Conservation (phyloP, 2,113 vertebrate species). For the Echinops telfairi region DNA sequence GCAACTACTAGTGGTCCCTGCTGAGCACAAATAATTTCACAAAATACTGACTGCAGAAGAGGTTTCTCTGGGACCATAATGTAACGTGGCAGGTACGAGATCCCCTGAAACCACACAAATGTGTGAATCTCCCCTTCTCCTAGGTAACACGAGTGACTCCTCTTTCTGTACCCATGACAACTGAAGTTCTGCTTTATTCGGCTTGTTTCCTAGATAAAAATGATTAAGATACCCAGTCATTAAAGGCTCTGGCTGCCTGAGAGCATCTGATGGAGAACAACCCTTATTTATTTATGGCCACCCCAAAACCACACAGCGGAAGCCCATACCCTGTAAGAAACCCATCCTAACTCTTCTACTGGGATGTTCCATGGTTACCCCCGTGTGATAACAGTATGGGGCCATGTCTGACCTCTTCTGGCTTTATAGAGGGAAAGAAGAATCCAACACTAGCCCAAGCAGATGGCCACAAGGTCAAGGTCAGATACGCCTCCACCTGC, state of each 20-base stretch:
- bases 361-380: rapidly evolving
- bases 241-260: neutral
- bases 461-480: too few species aligned
- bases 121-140: neutral
- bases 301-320: neutral
- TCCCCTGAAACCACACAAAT: neutral
- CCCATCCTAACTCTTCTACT: rapidly evolving
- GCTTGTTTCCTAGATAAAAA: neutral
- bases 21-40: neutral
- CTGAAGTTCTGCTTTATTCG: neutral
- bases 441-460: too few species aligned
- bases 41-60: neutral
- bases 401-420: too few species aligned
- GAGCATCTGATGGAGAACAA: neutral
- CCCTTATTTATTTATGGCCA: neutral
- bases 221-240: neutral
- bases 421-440: too few species aligned
- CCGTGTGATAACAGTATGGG: too few species aligned
- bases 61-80: neutral
- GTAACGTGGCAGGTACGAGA: neutral
- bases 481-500: too few species aligned
- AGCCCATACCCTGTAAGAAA: neutral
- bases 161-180: neutral
- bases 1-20: neutral
- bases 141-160: neutral